Conservation (phyloP, 2,888 invertebrate genomes). For the Quadroppia sp. region DNA sequence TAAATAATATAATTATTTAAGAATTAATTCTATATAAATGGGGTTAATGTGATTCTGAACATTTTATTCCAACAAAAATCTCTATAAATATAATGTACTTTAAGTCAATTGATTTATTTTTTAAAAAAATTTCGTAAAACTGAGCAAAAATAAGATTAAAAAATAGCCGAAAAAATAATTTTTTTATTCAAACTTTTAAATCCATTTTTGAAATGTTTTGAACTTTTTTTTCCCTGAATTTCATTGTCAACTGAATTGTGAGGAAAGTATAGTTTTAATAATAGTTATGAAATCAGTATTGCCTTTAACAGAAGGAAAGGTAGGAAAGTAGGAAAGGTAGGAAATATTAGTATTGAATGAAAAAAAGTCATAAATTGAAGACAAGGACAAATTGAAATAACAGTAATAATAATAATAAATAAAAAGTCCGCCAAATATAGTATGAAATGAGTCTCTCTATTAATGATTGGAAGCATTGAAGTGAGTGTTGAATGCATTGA, state of each 20-base stretch:
- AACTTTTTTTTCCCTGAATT: neutral
- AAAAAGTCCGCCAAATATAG: slow-evolving; percentile 20
- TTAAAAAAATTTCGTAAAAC: no score
- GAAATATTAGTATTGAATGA: neutral
- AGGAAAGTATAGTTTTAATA: no score
- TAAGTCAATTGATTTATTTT: neutral
- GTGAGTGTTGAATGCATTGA: neutral
- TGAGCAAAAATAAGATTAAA: no score
- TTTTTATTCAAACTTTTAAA: no score
- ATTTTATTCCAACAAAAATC: no score
- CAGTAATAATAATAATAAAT: no score
- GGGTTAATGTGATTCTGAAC: neutral
- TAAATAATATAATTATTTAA: slow-evolving; percentile 8
- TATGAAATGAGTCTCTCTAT: slow-evolving; percentile 11
- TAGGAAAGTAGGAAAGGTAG: no score
- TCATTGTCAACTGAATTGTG: neutral
- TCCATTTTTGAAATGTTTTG: no score
- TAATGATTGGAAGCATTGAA: neutral
- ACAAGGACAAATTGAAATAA: neutral
- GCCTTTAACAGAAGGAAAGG: neutral
- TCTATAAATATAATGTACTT: no score
- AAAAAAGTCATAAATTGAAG: neutral
- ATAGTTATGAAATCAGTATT: slow-evolving; percentile 1
- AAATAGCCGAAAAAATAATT: no score
- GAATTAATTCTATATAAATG: neutral